phyloP scores from a whole-genome alignment of 1,140 invertebrate genomes.

The Drosophila quadrilineata region DNA sequence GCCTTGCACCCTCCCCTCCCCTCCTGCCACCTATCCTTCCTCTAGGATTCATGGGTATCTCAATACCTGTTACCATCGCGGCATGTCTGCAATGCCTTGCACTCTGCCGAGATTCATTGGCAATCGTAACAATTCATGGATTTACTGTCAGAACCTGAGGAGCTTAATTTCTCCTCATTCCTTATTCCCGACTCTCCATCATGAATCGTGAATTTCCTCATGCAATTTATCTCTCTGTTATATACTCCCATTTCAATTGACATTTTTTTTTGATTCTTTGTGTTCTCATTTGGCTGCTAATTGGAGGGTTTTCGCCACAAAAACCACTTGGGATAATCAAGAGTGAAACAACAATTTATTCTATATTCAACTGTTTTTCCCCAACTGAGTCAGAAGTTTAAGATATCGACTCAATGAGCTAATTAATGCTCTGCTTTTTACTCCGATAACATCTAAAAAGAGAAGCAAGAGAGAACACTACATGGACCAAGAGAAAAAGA shows the following conservation, averaged over 20 bases:
- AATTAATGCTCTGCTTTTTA: constrained; percentile 28
- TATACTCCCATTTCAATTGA: too few species aligned
- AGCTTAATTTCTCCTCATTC: too few species aligned
- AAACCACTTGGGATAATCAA: constrained; percentile 48
- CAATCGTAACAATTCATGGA: constrained; percentile 25
- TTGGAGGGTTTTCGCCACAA: constrained; percentile 24
- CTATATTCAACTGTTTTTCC: too few species aligned
- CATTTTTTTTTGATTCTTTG: background rate
- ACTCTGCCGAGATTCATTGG: too few species aligned
- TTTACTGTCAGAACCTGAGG: constrained; percentile 35
- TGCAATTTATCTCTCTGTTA: too few species aligned
- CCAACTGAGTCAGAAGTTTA: constrained; percentile 15
- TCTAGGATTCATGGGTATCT: too few species aligned
- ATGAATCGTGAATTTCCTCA: too few species aligned
- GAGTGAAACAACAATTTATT: constrained; percentile 23
- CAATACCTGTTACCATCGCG: too few species aligned
- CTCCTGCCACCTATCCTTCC: background rate
- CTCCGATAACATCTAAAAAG: background rate
- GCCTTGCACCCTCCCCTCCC: background rate
- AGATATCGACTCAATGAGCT: constrained; percentile 30
- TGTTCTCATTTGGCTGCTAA: constrained; percentile 31
- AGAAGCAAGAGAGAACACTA: too few species aligned
- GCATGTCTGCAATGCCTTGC: too few species aligned
- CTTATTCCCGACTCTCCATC: too few species aligned
- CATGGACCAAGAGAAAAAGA: too few species aligned